Evolutionary conservation across 2,113 vertebrate species (phyloP).

Genomic region (Phyllostomus discolor): DNA sequence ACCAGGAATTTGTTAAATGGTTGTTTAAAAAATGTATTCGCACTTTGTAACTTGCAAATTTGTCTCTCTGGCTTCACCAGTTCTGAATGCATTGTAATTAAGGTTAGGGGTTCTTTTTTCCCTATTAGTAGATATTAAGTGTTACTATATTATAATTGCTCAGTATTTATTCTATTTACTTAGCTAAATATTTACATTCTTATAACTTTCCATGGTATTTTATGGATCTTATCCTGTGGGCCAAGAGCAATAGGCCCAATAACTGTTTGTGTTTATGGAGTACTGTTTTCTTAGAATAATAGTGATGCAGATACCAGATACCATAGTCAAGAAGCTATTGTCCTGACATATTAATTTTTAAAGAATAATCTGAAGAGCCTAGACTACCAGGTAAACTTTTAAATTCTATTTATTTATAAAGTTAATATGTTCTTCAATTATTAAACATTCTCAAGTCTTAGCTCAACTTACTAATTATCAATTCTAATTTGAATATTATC

Average conservation of each 20-base stretch:
- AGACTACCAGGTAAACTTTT: constrained; percentile 10
- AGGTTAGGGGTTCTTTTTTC: constrained; percentile 58
- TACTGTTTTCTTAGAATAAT: constrained; percentile 78
- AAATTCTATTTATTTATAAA: constrained; percentile 57
- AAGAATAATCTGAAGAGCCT: background rate
- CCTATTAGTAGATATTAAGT: constrained; percentile 74
- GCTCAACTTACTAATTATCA: constrained; percentile 64
- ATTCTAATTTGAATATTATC: constrained; percentile 68
- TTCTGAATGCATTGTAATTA: constrained; percentile 78
- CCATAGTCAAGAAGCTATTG: constrained; percentile 17
- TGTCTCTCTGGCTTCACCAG: constrained; percentile 74
- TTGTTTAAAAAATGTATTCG: constrained; percentile 72
- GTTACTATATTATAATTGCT: constrained; percentile 69
- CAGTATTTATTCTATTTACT: constrained; percentile 74
- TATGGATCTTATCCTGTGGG: constrained; percentile 77
- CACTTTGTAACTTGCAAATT: constrained; percentile 79
- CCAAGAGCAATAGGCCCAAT: constrained; percentile 75
- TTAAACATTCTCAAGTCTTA: constrained; percentile 56
- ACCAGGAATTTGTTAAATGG: constrained; percentile 73
- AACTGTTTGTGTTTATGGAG: constrained; percentile 78
- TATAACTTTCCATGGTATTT: constrained; percentile 80
- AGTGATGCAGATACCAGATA: constrained; percentile 76
- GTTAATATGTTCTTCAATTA: constrained; percentile 48
- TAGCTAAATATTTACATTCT: constrained; percentile 78
- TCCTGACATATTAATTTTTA: background rate